phyloP scores from a whole-genome alignment of 2,888 invertebrate genomes.

The Zaprionus bogoriensis region DNA sequence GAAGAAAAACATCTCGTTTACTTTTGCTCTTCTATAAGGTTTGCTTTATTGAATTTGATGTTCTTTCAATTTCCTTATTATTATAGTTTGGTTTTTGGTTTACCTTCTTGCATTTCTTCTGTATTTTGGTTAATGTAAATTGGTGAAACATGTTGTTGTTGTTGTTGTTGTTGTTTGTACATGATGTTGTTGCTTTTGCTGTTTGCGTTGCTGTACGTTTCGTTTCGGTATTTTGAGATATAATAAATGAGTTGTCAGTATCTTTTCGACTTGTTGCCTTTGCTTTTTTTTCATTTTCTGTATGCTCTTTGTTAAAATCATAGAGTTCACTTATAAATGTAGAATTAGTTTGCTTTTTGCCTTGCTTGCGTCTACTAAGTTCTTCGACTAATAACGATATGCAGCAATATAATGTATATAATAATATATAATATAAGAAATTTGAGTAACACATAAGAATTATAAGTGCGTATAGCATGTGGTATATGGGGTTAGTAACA shows the following conservation, averaged over 20 bases:
- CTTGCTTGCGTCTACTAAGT: slow-evolving; percentile 28
- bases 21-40: slow-evolving; percentile 58
- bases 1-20: neutral
- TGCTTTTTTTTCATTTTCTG: slow-evolving; percentile 12
- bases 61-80: slow-evolving; percentile 47
- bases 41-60: slow-evolving; percentile 67
- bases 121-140: slow-evolving; percentile 42
- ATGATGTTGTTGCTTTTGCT: slow-evolving; percentile 38
- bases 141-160: slow-evolving; percentile 43
- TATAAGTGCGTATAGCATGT: slow-evolving; percentile 28
- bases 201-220: slow-evolving; percentile 27
- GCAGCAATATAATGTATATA: slow-evolving; percentile 58
- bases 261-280: slow-evolving; percentile 9
- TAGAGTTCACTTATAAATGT: slow-evolving; percentile 39
- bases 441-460: slow-evolving; percentile 61
- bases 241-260: slow-evolving; percentile 37
- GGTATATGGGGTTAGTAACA: slow-evolving; percentile 27
- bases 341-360: slow-evolving; percentile 37
- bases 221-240: slow-evolving; percentile 26
- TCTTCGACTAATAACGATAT: slow-evolving; percentile 65
- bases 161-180: slow-evolving; percentile 34
- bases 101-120: slow-evolving; percentile 38
- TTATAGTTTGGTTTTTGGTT: slow-evolving; percentile 46
- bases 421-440: slow-evolving; percentile 26
- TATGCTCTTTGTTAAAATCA: slow-evolving; percentile 26